Conservation (phyloP, 2,113 vertebrate genomes). For the Sialia sialis region DNA sequence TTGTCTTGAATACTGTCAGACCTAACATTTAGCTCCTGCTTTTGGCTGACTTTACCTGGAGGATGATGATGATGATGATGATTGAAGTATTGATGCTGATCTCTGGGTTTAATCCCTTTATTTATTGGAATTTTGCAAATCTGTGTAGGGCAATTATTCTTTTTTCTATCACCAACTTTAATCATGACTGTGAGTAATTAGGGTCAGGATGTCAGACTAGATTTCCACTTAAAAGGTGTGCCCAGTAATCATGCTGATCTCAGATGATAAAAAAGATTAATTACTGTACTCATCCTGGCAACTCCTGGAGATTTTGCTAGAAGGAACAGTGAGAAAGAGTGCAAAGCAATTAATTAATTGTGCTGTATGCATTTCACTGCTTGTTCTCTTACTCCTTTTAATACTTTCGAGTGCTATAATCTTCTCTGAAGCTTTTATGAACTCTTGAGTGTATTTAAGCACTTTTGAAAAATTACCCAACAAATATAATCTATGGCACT, state of each 20-base stretch:
- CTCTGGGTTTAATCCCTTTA: not conserved
- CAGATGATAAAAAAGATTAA: conserved; percentile 6
- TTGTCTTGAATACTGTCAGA: not conserved
- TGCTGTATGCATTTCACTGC: not conserved
- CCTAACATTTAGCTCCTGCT: not conserved
- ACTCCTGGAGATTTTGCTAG: not conserved
- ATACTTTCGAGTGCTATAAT: not conserved
- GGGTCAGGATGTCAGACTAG: not conserved
- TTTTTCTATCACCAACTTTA: not conserved
- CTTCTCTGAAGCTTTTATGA: not conserved
- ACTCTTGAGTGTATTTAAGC: not conserved
- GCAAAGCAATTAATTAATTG: not conserved
- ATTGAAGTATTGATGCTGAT: not conserved
- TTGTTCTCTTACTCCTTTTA: not conserved
- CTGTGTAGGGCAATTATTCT: not conserved
- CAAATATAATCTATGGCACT: not conserved
- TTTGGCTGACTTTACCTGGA: not conserved
- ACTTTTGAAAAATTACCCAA: not conserved
- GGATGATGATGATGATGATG: not conserved
- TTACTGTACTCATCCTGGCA: not conserved
- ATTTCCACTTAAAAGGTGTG: not conserved
- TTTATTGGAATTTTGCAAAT: not conserved
- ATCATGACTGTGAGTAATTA: not conserved
- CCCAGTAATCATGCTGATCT: not conserved
- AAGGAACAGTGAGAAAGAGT: not conserved